Conservation (phyloP, 2,888 invertebrate genomes). For the Drosophila parthenogenetica region DNA sequence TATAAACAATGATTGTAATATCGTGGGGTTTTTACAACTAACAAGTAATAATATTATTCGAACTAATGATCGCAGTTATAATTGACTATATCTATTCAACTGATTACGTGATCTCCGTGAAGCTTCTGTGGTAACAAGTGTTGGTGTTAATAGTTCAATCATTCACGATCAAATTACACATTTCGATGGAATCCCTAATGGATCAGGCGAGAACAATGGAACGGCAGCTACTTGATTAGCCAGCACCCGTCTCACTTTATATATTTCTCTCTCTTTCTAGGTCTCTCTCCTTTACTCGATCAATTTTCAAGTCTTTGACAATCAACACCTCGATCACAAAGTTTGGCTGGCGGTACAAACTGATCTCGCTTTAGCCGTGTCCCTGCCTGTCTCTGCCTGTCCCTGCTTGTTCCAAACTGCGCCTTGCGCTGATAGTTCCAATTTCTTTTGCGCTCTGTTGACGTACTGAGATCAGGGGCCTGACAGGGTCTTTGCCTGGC, state of each 20-base stretch:
- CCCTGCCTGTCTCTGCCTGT: not conserved
- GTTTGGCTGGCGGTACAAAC: conserved; percentile 36
- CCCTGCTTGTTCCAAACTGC: not conserved
- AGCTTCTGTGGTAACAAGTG: conserved; percentile 19
- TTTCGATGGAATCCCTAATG: conserved; percentile 22
- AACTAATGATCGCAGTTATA: not conserved
- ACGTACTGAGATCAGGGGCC: conserved; percentile 18
- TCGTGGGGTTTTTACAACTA: not conserved
- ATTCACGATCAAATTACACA: conserved; percentile 30
- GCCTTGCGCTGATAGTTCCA: conserved; percentile 50
- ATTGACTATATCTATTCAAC: not conserved
- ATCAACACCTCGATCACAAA: conserved; percentile 55
- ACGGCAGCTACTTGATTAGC: conserved; percentile 40
- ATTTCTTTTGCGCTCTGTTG: conserved; percentile 52
- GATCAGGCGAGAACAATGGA: conserved; percentile 35
- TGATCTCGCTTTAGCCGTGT: conserved; percentile 31
- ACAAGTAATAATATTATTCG: not conserved
- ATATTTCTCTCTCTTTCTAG: not conserved
- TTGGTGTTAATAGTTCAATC: conserved; percentile 21
- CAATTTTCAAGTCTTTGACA: conserved; percentile 38
- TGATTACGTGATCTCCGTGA: not conserved
- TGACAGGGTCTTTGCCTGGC: conserved; percentile 20
- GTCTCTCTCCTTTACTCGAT: not conserved
- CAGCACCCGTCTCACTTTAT: not conserved
- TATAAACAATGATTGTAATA: not conserved